Base-by-base conservation (phyloP, 1,140 invertebrate species). In the Leptopilina clavipes region DNA sequence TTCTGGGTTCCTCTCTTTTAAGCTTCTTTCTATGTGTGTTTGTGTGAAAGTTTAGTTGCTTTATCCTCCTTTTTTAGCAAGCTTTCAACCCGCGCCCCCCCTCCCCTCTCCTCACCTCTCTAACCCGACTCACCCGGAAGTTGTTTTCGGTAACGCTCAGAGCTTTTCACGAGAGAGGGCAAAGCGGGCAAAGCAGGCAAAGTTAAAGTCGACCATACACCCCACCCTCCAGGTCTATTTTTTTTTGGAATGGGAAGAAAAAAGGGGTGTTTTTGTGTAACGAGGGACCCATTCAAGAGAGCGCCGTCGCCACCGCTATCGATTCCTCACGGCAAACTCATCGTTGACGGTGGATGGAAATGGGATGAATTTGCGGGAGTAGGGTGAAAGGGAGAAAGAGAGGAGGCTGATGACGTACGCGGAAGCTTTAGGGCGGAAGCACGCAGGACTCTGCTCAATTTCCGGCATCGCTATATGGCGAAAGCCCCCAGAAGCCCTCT, bases 391-490 rank as follows among this genome's bases (percentile, higher is more conserved):
- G 48, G 43, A 72, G 54, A 65, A 75, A 71, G 77, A 78, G 70
- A 40, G 79, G 45, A 65, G 80, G 76, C 78, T 82, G 79, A 84
- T 84, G 83, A 84, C 83, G 83, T 80, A 80, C 72, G 75, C 83
- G 83, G 83, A 84, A 84, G 81, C 83, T 83, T 59, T 31, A 71
- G 76, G 77, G 77, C 83, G 83, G 83, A 84, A 84, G 83, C 82
- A 77, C 80, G 81, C 80, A 80, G 74, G 81, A 71, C 80, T 84
- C 81, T 80, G 83, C 83, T 81, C 83, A 84, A 84, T 84, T 84
- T 84, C 81, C 83, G 83, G 82, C 78, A 79, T 82, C 79, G 74
- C 72, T 81, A 40, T 9, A 40, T 5, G 80, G 78, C 83, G 77
- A 82, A 79, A 78, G 81, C 81, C 81, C 78, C 81, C 78, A 80